Conservation (phyloP, 2,888 invertebrate genomes). For the Phengaris alcon region DNA sequence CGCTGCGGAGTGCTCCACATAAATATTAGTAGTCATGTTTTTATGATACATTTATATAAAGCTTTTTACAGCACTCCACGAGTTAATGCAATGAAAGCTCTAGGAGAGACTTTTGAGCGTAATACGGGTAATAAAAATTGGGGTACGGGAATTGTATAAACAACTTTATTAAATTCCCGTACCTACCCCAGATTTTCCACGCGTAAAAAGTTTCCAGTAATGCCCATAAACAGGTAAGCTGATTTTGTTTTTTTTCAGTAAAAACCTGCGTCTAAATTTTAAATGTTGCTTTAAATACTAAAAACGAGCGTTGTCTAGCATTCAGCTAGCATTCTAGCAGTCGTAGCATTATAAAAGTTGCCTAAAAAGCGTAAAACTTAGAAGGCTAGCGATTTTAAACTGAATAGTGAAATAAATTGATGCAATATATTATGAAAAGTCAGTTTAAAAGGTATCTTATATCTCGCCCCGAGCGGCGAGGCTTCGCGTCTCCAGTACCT, state of each 20-base stretch:
- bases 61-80: conserved; percentile 22
- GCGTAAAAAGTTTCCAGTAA: neutral
- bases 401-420: conserved; percentile 7
- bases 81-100: conserved; percentile 18
- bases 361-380: neutral
- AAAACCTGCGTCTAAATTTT: neutral
- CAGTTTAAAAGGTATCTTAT: conserved; percentile 1
- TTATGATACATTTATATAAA: neutral
- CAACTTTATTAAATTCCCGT: conserved; percentile 21
- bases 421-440: conserved; percentile 7
- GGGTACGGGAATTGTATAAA: neutral
- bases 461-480: neutral
- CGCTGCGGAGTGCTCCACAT: neutral
- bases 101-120: conserved; percentile 21
- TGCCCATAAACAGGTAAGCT: neutral
- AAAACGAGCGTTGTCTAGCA: too few relatives aligned
- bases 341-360: neutral
- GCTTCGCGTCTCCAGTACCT: conserved; percentile 1
- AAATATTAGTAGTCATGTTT: neutral
- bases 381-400: neutral
- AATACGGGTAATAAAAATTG: too few relatives aligned
- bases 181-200: neutral
- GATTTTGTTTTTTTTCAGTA: neutral
- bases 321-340: too few relatives aligned
- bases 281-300: too few relatives aligned